phyloP scores from a whole-genome alignment of 2,888 invertebrate genomes.

The Thecocarcelia acutangulata region DNA sequence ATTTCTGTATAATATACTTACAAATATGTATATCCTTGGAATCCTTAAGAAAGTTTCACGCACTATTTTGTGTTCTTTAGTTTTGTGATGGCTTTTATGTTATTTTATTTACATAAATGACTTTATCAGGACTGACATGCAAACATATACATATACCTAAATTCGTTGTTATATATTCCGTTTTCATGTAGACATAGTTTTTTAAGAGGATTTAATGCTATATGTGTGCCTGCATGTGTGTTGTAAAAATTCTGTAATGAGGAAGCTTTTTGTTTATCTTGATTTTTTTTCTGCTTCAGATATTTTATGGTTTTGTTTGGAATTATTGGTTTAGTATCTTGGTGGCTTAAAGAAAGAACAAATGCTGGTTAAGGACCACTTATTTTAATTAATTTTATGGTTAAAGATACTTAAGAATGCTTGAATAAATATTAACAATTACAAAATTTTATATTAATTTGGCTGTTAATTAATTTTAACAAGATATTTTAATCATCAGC shows the following conservation, averaged over 20 bases:
- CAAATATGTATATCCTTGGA: neutral
- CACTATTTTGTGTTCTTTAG: neutral
- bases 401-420: neutral
- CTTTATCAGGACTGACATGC: neutral
- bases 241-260: too few species aligned
- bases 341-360: neutral
- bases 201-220: too few species aligned
- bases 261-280: neutral
- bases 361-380: constrained; percentile 17
- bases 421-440: too few species aligned
- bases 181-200: too few species aligned
- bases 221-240: neutral
- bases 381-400: constrained; percentile 15
- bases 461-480: neutral
- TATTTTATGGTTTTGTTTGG: neutral
- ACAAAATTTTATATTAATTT: neutral
- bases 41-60: neutral
- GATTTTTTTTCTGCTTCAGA: neutral
- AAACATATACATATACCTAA: too few species aligned
- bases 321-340: neutral
- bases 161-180: too few species aligned
- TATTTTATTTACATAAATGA: neutral
- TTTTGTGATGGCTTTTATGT: neutral
- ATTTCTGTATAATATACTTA: neutral
- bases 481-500: too few species aligned